Conservation (phyloP, 2,113 vertebrate genomes). For the Prolemur simus region DNA sequence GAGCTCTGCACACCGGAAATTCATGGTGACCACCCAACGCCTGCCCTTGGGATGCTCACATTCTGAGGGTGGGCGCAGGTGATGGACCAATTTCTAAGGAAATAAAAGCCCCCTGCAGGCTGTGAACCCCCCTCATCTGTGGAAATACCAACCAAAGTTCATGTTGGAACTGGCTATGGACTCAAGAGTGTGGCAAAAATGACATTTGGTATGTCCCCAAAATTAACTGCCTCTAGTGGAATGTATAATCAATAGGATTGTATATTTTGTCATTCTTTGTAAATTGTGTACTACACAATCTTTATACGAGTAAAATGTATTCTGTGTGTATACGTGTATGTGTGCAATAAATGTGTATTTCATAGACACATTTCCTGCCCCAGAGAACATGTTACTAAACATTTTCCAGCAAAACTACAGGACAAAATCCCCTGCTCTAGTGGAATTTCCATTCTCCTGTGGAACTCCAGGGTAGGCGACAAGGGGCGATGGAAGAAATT, state of each 20-base stretch:
- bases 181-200: background rate
- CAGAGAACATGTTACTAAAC: too few relatives aligned
- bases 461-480: background rate
- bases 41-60: background rate
- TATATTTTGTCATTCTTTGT: background rate
- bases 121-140: background rate
- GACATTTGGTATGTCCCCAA: rapidly evolving
- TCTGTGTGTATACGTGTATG: too few relatives aligned
- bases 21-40: rapidly evolving
- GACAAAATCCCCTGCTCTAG: too few relatives aligned
- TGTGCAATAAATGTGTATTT: background rate
- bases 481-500: background rate
- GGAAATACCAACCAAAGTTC: background rate
- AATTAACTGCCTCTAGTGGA: background rate
- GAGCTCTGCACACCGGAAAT: background rate
- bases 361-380: background rate
- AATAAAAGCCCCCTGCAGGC: background rate
- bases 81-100: too few relatives aligned
- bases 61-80: background rate
- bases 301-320: background rate
- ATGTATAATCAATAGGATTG: background rate
- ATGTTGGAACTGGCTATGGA: background rate
- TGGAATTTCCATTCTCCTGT: background rate
- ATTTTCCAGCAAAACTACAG: background rate
- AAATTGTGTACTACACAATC: background rate